phyloP scores from a whole-genome alignment of 2,797 vertebrate genomes.

The Notolepis coatsorum region DNA sequence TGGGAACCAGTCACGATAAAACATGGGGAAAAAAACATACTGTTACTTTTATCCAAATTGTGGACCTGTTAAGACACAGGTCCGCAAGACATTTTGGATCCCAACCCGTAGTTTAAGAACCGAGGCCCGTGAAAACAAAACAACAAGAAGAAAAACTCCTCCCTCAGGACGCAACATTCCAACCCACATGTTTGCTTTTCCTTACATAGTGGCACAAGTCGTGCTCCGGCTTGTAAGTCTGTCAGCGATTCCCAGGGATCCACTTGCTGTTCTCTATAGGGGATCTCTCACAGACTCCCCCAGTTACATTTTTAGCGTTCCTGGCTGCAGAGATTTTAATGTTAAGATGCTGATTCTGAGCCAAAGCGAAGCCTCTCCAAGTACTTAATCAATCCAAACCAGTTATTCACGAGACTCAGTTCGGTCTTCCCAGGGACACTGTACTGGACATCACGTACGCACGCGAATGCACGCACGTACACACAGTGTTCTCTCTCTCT shows the following conservation, averaged over 20 bases:
- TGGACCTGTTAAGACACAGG: no score
- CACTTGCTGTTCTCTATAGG: constrained; percentile 21
- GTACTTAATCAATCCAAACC: not conserved
- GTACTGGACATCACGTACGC: not conserved
- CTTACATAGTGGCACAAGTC: constrained; percentile 46
- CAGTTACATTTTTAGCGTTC: constrained; percentile 24
- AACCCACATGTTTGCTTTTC: constrained; percentile 23
- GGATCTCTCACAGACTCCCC: not conserved
- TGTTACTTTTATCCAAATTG: no score
- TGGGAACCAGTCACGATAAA: no score
- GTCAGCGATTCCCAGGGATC: constrained; percentile 38
- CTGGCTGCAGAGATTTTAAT: not conserved
- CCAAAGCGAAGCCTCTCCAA: not conserved
- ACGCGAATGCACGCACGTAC: no score
- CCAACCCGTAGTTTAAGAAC: no score
- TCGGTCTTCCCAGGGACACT: not conserved
- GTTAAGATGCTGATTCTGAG: not conserved
- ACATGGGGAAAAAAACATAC: no score
- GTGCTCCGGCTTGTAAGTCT: not conserved
- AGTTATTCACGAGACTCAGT: constrained; percentile 34
- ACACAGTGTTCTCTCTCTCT: not conserved
- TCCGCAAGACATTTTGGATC: no score
- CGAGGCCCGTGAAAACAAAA: not conserved
- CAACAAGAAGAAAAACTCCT: constrained; percentile 19
- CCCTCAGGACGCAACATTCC: constrained; percentile 57